Conservation (phyloP, 2,888 invertebrate species). For the Electrophaes corylata region DNA sequence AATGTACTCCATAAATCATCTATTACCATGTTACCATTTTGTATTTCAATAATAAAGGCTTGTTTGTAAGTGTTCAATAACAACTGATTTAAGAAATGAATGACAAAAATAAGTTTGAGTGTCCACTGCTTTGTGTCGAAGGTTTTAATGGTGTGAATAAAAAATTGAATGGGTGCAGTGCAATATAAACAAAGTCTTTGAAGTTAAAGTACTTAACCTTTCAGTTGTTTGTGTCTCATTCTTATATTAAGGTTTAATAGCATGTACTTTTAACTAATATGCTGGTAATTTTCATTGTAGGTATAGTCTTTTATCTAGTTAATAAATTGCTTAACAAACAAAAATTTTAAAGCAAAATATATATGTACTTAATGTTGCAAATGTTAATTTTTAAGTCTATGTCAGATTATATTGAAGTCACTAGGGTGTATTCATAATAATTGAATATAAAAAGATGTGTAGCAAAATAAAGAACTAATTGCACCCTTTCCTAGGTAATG, state of each 20-base stretch:
- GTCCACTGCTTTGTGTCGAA: constrained; percentile 8
- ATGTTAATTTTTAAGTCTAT: constrained; percentile 40
- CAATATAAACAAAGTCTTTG: constrained; percentile 56
- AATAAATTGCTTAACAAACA: constrained; percentile 35
- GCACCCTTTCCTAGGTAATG: constrained; percentile 64
- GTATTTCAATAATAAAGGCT: constrained; percentile 24
- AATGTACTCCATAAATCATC: constrained; percentile 33
- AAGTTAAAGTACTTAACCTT: constrained; percentile 38
- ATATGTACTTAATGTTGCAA: constrained; percentile 38
- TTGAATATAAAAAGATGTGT: constrained; percentile 57
- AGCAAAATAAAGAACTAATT: constrained; percentile 59
- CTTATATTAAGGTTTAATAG: constrained; percentile 44
- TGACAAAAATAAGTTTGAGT: constrained; percentile 13
- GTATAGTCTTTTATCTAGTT: constrained; percentile 36
- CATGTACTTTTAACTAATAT: constrained; percentile 46
- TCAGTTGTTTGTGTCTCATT: constrained; percentile 33
- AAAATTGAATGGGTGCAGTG: constrained; percentile 62
- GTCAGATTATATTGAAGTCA: constrained; percentile 48
- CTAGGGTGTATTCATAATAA: constrained; percentile 60
- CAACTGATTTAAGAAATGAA: constrained; percentile 23
- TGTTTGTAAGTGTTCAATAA: constrained; percentile 25
- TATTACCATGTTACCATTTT: constrained; percentile 38
- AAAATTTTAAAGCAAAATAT: constrained; percentile 35
- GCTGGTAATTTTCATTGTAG: constrained; percentile 46
- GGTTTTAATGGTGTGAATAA: constrained; percentile 48